phyloP scores from a whole-genome alignment of 2,888 invertebrate genomes.

The Gibbula magus region DNA sequence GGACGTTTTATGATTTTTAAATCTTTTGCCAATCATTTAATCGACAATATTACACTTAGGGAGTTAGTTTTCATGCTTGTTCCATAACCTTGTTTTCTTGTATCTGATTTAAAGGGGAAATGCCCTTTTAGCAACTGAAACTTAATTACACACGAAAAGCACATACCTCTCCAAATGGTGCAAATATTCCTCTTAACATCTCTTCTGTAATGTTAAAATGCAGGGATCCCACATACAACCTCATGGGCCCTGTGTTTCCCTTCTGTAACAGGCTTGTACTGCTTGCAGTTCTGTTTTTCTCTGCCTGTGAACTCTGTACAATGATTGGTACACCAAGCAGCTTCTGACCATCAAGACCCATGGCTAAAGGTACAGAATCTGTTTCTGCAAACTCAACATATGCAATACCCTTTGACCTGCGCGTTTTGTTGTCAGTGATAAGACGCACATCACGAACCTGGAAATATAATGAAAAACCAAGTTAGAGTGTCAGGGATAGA shows the following conservation, averaged over 20 bases:
- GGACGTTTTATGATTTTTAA: too few species aligned
- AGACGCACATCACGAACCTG: slow-evolving; percentile 93
- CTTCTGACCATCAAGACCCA: slow-evolving; percentile 96
- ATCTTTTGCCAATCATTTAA: too few species aligned
- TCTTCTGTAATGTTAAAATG: slow-evolving; percentile 99
- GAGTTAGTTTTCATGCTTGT: too few species aligned
- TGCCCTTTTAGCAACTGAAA: too few species aligned
- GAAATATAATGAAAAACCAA: slow-evolving; percentile 31
- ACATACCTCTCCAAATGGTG: slow-evolving; percentile 91
- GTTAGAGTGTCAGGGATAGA: too few species aligned
- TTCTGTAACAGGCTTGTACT: slow-evolving; percentile 59
- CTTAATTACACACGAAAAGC: background rate
- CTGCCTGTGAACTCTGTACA: slow-evolving; percentile 98
- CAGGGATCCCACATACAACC: slow-evolving; percentile 96
- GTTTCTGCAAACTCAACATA: slow-evolving; percentile 99
- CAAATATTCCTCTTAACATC: slow-evolving; percentile 98
- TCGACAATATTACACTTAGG: too few species aligned
- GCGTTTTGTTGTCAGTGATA: slow-evolving; percentile 98
- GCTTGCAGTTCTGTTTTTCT: slow-evolving; percentile 78
- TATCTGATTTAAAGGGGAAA: background rate
- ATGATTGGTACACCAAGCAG: slow-evolving; percentile 96
- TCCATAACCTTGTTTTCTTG: too few species aligned
- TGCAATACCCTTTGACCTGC: slow-evolving; percentile 99
- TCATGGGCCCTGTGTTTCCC: slow-evolving; percentile 88
- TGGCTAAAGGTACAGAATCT: slow-evolving; percentile 95